A percentile compares a stretch with the other conserved stretches of the same genome.
Evolutionary conservation across 2,888 invertebrate species (phyloP).

Genomic region (Rugalucina vietnamica): DNA sequence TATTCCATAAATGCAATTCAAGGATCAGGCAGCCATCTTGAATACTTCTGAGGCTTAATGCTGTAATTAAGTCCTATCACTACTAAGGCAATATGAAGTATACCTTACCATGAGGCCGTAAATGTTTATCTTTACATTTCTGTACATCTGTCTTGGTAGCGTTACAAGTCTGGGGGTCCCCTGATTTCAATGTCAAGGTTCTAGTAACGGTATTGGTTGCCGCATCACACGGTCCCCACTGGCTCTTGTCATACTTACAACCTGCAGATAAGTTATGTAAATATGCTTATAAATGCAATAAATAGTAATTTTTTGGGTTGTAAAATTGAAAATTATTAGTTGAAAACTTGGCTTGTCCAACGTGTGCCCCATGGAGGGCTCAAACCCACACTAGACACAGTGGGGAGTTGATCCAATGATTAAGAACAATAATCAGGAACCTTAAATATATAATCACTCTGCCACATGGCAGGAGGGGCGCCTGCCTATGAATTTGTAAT

Average conservation of each 20-base stretch:
- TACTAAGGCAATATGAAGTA: too few relatives aligned
- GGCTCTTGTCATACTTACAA: conserved; percentile 72
- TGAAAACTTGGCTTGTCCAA: not conserved
- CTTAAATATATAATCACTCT: not conserved
- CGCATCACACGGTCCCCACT: conserved; percentile 74
- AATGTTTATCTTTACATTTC: conserved; percentile 70
- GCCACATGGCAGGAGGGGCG: too few relatives aligned
- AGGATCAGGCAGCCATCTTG: too few relatives aligned
- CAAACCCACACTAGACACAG: not conserved
- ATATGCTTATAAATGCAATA: not conserved
- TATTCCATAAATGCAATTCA: too few relatives aligned
- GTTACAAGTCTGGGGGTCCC: conserved; percentile 70
- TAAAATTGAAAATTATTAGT: too few relatives aligned
- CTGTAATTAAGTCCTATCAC: too few relatives aligned
- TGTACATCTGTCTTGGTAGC: conserved; percentile 65
- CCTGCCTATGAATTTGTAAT: too few relatives aligned
- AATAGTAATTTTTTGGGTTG: not conserved
- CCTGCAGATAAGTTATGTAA: too few relatives aligned
- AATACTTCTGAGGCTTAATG: too few relatives aligned
- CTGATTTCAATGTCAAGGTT: conserved; percentile 67
- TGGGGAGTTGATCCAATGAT: not conserved
- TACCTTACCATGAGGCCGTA: conserved; percentile 59
- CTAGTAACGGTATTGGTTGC: conserved; percentile 73
- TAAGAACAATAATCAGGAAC: not conserved
- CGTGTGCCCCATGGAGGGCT: not conserved